A percentile compares a stretch with the other conserved stretches of the same genome.
phyloP scores from a whole-genome alignment of 2,113 vertebrate species.

The Campylomormyrus tamandua region DNA sequence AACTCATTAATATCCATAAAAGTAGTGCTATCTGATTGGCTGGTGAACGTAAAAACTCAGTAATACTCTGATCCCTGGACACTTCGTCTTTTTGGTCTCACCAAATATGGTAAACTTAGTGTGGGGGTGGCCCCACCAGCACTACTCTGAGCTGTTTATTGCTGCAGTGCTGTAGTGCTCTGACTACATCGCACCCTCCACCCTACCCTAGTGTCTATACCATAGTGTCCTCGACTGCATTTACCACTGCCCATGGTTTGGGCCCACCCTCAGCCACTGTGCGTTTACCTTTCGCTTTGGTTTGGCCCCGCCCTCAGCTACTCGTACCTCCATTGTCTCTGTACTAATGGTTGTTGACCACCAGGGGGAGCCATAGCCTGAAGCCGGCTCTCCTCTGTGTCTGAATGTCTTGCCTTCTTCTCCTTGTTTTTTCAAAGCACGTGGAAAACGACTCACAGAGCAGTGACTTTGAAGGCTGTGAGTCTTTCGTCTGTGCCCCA shows the following conservation, averaged over 20 bases:
- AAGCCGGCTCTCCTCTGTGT: not conserved
- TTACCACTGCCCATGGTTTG: not conserved
- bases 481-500: slow-evolving; percentile 17
- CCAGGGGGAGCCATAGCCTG: not conserved
- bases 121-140: not conserved
- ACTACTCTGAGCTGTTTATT: too few relatives aligned
- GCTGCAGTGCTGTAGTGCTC: too few relatives aligned
- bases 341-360: not conserved
- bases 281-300: not conserved
- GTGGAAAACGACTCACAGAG: not conserved
- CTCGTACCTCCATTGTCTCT: not conserved
- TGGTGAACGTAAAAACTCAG: not conserved
- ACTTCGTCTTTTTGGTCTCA: not conserved
- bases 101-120: too few relatives aligned
- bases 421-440: not conserved
- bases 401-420: not conserved
- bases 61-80: not conserved
- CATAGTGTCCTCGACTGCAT: not conserved
- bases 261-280: not conserved
- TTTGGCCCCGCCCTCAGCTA: not conserved
- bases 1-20: not conserved
- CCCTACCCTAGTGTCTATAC: not conserved
- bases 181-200: not conserved
- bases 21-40: not conserved
- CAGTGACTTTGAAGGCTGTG: slow-evolving; percentile 26